Conservation (phyloP, 2,888 invertebrate genomes). For the Lasioglossum zephyrum region DNA sequence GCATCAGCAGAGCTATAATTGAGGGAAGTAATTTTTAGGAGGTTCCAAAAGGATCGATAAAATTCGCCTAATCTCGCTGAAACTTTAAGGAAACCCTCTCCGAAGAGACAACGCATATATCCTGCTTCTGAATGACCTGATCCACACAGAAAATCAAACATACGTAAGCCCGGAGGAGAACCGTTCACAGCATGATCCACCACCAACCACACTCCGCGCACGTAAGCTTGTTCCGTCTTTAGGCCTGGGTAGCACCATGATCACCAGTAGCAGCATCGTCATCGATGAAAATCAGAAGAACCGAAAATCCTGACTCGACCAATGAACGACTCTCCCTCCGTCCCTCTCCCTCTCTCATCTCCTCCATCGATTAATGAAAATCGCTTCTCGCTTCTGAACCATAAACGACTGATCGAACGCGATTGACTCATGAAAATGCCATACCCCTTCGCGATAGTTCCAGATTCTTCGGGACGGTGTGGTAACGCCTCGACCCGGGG, state of each 20-base stretch:
- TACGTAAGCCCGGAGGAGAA: conserved; percentile 16
- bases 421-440: conserved; percentile 75
- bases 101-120: not conserved
- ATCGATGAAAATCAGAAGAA: conserved; percentile 17
- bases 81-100: not conserved
- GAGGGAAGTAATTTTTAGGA: too few relatives aligned
- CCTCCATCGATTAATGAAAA: conserved; percentile 72
- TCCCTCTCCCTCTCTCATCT: conserved; percentile 52
- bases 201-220: conserved; percentile 45
- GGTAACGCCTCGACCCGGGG: conserved; percentile 53
- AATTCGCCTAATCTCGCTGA: not conserved
- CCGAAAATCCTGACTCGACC: conserved; percentile 15
- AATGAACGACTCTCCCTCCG: conserved; percentile 17
- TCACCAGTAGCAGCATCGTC: conserved; percentile 12
- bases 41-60: not conserved
- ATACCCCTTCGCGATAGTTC: conserved; percentile 81
- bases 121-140: not conserved
- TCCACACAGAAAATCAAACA: conserved; percentile 21
- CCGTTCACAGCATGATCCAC: conserved; percentile 50
- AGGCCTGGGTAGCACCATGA: not conserved
- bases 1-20: not conserved
- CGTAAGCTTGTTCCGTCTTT: conserved; percentile 8
- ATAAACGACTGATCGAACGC: conserved; percentile 71
- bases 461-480: conserved; percentile 78
- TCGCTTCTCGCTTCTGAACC: conserved; percentile 71